Conservation (phyloP, 2,888 invertebrate species). For the Orthosia incerta region DNA sequence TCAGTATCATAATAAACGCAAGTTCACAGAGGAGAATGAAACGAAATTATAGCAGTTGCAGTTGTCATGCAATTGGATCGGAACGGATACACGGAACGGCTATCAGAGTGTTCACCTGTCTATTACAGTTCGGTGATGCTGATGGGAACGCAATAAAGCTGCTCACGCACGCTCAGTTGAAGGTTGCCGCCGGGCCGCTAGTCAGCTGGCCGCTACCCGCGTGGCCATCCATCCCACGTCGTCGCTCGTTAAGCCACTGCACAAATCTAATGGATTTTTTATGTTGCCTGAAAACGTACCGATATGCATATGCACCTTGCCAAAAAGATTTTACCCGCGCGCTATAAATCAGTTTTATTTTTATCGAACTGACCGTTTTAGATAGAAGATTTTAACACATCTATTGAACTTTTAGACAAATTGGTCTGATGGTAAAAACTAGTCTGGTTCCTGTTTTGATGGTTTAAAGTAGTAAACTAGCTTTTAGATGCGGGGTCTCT, state of each 20-base stretch:
- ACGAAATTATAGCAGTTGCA: conserved; percentile 15
- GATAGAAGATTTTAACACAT: conserved; percentile 54
- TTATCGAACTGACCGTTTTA: conserved; percentile 68
- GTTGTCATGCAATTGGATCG: conserved; percentile 46
- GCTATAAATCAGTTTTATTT: conserved; percentile 76
- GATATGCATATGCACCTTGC: conserved; percentile 82
- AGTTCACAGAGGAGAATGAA: conserved; percentile 5
- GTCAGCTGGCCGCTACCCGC: conserved; percentile 41
- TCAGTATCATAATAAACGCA: not conserved
- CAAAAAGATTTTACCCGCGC: conserved; percentile 76
- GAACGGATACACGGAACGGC: conserved; percentile 53
- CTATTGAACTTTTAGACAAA: conserved; percentile 46
- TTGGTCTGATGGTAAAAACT: conserved; percentile 32
- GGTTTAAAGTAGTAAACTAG: not conserved
- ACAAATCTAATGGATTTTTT: conserved; percentile 87
- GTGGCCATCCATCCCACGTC: conserved; percentile 59
- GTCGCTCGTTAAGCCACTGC: conserved; percentile 78
- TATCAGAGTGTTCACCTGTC: conserved; percentile 61
- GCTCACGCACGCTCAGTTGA: conserved; percentile 81
- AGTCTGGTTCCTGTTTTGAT: conserved; percentile 6
- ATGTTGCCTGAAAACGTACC: conserved; percentile 80
- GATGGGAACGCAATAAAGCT: conserved; percentile 78
- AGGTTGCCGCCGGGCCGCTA: conserved; percentile 58
- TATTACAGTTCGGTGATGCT: conserved; percentile 60
- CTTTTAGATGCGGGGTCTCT: not conserved